These are phyloP conservation scores for Oplegnathus fasciatus DNA, from an alignment of 2,113 vertebrate species.

Conservation along the genomic window DNA sequence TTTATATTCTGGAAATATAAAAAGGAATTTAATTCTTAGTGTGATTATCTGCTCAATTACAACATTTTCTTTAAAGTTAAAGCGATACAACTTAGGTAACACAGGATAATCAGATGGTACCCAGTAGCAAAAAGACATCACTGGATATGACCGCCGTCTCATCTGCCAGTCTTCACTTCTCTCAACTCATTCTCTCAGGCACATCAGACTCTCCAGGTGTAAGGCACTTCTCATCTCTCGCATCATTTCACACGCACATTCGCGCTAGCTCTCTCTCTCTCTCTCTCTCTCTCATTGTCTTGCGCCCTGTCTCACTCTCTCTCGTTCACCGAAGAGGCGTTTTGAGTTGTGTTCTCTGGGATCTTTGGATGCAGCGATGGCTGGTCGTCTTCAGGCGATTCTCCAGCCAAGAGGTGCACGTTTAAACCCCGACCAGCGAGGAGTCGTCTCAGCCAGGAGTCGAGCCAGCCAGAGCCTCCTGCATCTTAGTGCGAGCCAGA, in stretches of 20 bases:
- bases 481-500: conserved; percentile 89
- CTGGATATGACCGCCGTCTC: conserved; percentile 41
- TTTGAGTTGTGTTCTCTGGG: conserved; percentile 67
- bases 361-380: conserved; percentile 72
- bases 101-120: conserved; percentile 52
- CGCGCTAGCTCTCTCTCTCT: conserved; percentile 72
- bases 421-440: conserved; percentile 24
- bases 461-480: conserved; percentile 86
- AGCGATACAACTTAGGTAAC: conserved; percentile 56
- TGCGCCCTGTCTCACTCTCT: conserved; percentile 74
- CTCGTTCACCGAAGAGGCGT: conserved; percentile 79
- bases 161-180: conserved; percentile 68
- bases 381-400: conserved; percentile 52
- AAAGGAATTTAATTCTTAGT: background rate
- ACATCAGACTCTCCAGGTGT: conserved; percentile 84
- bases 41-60: background rate
- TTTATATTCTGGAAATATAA: conserved; percentile 14
- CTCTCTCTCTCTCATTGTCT: conserved; percentile 70
- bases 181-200: conserved; percentile 81
- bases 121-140: conserved; percentile 35
- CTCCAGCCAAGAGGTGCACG: conserved; percentile 68
- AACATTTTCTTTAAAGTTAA: conserved; percentile 35
- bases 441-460: conserved; percentile 86
- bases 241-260: conserved; percentile 80
- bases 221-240: conserved; percentile 81